Conservation (phyloP, 2,797 vertebrate species). For the Molossus alvarezi region DNA sequence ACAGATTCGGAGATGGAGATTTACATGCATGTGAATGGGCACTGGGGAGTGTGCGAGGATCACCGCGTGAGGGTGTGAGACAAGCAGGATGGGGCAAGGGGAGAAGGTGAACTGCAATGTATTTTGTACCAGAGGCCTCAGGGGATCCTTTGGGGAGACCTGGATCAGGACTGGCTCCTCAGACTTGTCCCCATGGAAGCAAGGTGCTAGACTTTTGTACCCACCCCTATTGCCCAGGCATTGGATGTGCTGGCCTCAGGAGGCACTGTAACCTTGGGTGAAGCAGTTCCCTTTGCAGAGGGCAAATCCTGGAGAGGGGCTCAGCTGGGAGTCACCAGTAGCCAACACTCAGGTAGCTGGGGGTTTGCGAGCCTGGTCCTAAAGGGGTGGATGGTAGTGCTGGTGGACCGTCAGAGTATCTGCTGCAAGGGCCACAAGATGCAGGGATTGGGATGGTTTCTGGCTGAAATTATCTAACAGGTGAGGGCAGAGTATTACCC, state of each 20-base stretch:
- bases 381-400: not conserved
- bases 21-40: not conserved
- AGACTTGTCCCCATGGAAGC: not conserved
- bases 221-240: not conserved
- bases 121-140: not conserved
- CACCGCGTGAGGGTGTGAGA: not conserved
- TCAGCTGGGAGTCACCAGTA: not conserved
- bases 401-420: not conserved
- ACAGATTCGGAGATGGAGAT: constrained; percentile 12
- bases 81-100: not conserved
- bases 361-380: not conserved
- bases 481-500: not conserved
- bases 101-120: not conserved
- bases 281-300: not conserved
- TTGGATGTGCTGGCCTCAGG: not conserved
- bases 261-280: not conserved
- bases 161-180: not conserved
- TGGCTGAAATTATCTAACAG: not conserved
- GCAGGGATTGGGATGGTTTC: not conserved
- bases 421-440: not conserved
- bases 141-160: not conserved
- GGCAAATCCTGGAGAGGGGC: not conserved
- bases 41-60: not conserved
- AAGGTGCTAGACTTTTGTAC: not conserved
- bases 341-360: not conserved